phyloP scores from a whole-genome alignment of 2,888 invertebrate species.

The Alitta virens region DNA sequence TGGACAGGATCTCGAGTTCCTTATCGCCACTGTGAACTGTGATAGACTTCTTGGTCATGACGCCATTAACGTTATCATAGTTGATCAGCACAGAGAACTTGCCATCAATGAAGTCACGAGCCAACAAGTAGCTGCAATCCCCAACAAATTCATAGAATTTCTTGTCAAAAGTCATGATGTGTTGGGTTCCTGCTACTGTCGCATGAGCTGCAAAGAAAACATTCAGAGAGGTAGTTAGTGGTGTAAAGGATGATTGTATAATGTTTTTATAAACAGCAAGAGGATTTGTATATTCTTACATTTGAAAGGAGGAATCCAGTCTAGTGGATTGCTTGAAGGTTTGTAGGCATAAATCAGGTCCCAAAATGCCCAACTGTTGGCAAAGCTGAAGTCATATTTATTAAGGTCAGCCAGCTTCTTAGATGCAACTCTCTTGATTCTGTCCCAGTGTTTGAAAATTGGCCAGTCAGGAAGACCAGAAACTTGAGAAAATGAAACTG shows the following conservation, averaged over 20 bases:
- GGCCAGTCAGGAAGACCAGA: too few relatives aligned
- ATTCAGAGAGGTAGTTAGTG: too few relatives aligned
- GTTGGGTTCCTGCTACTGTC: slow-evolving; percentile 75
- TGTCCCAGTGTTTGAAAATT: too few relatives aligned
- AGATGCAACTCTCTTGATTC: too few relatives aligned
- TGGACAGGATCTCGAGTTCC: slow-evolving; percentile 40
- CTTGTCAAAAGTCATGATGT: slow-evolving; percentile 85
- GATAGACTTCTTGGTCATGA: slow-evolving; percentile 38
- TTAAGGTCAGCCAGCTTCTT: too few relatives aligned
- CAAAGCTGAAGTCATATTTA: neutral
- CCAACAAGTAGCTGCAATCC: slow-evolving; percentile 77
- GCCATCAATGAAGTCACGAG: slow-evolving; percentile 77
- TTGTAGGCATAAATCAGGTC: slow-evolving; percentile 75
- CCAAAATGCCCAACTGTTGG: slow-evolving; percentile 64
- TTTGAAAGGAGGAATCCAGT: slow-evolving; percentile 68
- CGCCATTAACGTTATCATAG: slow-evolving; percentile 58
- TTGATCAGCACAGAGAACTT: slow-evolving; percentile 80
- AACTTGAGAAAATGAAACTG: too few relatives aligned
- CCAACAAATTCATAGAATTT: slow-evolving; percentile 72
- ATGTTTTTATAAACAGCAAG: too few relatives aligned
- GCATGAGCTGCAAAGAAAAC: slow-evolving; percentile 69
- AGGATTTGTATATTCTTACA: slow-evolving; percentile 16
- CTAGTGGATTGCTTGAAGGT: slow-evolving; percentile 69
- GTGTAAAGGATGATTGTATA: too few relatives aligned
- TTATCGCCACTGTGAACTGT: slow-evolving; percentile 40